These are phyloP conservation scores for Neocrepidodera transversa DNA, from an alignment of 2,888 invertebrate species.

Conservation along the genomic window DNA sequence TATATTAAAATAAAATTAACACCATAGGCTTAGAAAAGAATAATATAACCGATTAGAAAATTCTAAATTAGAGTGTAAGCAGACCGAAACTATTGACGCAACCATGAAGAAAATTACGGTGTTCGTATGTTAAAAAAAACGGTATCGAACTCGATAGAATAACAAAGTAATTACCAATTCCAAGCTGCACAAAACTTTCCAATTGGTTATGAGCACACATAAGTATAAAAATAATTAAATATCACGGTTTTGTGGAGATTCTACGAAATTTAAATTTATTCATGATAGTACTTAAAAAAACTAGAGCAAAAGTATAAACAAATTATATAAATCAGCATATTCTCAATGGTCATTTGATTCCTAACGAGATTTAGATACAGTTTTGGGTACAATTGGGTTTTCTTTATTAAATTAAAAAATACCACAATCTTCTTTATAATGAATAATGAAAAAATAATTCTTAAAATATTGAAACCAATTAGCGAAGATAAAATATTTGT, in stretches of 20 bases:
- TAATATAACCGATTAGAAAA: conserved; percentile 36
- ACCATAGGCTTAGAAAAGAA: conserved; percentile 6
- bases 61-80: conserved; percentile 40
- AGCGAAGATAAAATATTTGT: too few relatives aligned
- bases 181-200: conserved; percentile 17
- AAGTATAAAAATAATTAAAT: conserved; percentile 12
- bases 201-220: conserved; percentile 9
- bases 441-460: too few relatives aligned
- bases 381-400: too few relatives aligned
- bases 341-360: neutral
- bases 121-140: conserved; percentile 30
- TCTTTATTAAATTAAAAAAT: too few relatives aligned
- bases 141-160: conserved; percentile 17
- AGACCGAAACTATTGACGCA: conserved; percentile 41
- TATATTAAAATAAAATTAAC: conserved; percentile 9
- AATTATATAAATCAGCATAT: neutral
- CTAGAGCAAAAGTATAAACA: neutral
- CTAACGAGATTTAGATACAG: neutral
- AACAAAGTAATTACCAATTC: conserved; percentile 14
- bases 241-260: conserved; percentile 16
- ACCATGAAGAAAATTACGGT: conserved; percentile 32
- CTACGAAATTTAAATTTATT: conserved; percentile 10
- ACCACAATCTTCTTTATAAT: too few relatives aligned
- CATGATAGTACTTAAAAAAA: neutral
- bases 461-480: too few relatives aligned